phyloP scores from a whole-genome alignment of 2,113 vertebrate genomes.

The Aviceda subcristata region DNA sequence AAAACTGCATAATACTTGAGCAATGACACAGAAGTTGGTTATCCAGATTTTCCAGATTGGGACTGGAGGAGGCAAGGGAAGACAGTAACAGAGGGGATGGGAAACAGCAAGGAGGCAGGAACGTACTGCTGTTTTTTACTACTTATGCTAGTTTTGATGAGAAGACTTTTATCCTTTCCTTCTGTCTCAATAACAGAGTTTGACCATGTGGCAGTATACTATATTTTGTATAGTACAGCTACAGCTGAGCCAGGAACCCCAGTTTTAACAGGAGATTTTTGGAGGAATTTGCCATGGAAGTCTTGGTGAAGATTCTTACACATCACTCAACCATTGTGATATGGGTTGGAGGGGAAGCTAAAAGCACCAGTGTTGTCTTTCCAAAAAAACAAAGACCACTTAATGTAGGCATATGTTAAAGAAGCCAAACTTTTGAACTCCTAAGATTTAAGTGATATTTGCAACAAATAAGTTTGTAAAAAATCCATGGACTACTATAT shows the following conservation, averaged over 20 bases:
- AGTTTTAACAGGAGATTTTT: not conserved
- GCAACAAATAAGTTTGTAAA: not conserved
- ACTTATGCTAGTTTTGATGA: not conserved
- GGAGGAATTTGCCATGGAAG: not conserved
- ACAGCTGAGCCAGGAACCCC: not conserved
- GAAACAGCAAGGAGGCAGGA: not conserved
- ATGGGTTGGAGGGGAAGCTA: not conserved
- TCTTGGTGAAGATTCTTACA: not conserved
- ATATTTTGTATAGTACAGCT: not conserved
- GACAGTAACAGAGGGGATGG: not conserved
- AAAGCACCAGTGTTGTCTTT: not conserved
- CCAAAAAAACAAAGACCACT: not conserved
- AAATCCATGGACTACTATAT: not conserved
- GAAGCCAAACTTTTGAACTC: not conserved
- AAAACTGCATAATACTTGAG: not conserved
- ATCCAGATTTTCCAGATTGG: not conserved
- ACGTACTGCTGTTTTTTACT: not conserved
- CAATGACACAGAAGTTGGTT: not conserved
- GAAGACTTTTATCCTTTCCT: not conserved
- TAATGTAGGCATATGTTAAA: not conserved
- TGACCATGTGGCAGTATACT: not conserved
- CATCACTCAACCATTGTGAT: not conserved
- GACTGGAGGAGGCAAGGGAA: not conserved
- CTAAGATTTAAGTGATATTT: not conserved
- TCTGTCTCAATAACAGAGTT: not conserved